These are phyloP conservation scores for Brachionus rotundiformis DNA, from an alignment of 1,140 invertebrate genomes.

Conservation along the genomic window DNA sequence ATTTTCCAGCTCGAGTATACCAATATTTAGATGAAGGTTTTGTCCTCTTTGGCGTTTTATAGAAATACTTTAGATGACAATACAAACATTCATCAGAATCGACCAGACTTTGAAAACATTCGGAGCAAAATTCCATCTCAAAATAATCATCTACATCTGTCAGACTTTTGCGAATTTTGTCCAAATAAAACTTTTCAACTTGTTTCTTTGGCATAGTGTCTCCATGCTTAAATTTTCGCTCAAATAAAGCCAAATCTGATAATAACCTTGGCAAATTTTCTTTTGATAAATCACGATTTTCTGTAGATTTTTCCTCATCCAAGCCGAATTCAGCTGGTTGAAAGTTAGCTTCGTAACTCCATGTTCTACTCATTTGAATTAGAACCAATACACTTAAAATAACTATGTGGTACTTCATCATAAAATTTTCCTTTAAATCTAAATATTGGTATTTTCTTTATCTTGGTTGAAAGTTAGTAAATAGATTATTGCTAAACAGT, in stretches of 20 bases:
- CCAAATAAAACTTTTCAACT: background rate
- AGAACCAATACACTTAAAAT: background rate
- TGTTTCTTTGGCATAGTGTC: background rate
- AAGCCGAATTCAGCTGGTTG: background rate
- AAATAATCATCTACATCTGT: background rate
- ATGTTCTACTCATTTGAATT: background rate
- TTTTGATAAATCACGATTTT: background rate
- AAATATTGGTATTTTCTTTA: too few relatives aligned
- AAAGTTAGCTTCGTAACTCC: background rate
- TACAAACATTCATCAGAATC: slow-evolving; percentile 2
- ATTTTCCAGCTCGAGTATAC: slow-evolving; percentile 12
- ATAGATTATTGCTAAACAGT: too few relatives aligned
- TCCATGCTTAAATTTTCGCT: background rate
- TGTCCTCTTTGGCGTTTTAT: background rate
- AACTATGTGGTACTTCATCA: background rate
- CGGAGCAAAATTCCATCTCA: slow-evolving; percentile 16
- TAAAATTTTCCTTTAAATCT: background rate
- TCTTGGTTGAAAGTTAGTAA: too few relatives aligned
- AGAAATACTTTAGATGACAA: slow-evolving; percentile 13
- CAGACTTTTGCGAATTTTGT: background rate
- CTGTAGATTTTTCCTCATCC: background rate
- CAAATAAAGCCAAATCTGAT: background rate
- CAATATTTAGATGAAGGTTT: slow-evolving; percentile 47
- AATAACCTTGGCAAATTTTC: background rate
- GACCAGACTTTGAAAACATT: background rate